Evolutionary conservation across 2,888 invertebrate species (phyloP).

Genomic region (Tinea pellionella): DNA sequence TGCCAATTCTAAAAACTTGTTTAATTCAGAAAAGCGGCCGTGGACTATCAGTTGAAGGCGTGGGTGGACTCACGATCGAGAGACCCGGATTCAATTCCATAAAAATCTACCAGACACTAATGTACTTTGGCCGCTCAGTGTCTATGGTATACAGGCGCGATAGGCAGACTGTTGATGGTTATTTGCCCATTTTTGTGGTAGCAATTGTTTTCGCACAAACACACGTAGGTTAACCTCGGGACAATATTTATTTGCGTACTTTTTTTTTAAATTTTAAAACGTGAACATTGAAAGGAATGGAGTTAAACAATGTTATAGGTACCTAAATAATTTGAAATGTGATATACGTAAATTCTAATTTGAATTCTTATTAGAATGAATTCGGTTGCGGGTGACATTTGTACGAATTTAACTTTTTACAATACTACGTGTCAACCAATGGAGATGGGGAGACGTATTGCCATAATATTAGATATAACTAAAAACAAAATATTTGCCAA

Average conservation of each 20-base stretch:
- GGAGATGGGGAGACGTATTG: slow-evolving; percentile 22
- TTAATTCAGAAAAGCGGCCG: not conserved
- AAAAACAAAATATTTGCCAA: not conserved
- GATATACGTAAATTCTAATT: slow-evolving; percentile 5
- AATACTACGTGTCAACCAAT: slow-evolving; percentile 42
- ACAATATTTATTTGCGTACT: no score
- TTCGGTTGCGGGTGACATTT: slow-evolving; percentile 5
- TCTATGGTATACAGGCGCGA: no score
- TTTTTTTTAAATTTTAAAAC: not conserved
- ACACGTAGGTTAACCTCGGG: no score
- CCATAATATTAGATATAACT: not conserved
- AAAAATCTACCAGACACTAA: no score
- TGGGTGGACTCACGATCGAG: no score
- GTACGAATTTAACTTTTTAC: slow-evolving; percentile 46
- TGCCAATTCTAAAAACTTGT: not conserved
- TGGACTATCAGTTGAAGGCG: no score
- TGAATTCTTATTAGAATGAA: slow-evolving; percentile 11
- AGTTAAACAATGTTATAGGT: not conserved
- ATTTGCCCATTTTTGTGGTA: no score
- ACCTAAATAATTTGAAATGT: not conserved
- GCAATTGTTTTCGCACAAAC: no score
- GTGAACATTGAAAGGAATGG: not conserved
- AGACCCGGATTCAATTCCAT: no score
- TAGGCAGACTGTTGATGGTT: no score
- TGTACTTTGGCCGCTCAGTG: no score